phyloP scores from a whole-genome alignment of 1,140 invertebrate species.

The Mycetomoellerius zeteki region DNA sequence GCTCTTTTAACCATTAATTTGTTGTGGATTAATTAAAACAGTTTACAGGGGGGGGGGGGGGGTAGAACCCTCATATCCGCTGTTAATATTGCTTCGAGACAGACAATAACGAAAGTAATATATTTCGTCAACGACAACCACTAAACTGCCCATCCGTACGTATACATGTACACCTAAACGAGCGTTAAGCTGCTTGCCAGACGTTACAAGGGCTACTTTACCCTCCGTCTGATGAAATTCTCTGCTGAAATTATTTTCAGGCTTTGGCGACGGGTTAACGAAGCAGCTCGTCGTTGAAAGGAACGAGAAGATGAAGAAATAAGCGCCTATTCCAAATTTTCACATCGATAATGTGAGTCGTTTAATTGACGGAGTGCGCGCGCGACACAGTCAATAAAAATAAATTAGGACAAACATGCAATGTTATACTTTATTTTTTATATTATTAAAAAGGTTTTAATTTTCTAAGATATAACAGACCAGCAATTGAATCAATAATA shows the following conservation, averaged over 20 bases:
- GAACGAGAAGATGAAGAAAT: constrained; percentile 43
- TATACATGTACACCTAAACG: constrained; percentile 70
- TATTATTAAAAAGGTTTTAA: background rate
- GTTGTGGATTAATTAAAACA: constrained; percentile 80
- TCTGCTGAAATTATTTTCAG: constrained; percentile 76
- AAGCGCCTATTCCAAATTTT: background rate
- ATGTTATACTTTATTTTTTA: background rate
- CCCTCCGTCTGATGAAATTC: constrained; percentile 77
- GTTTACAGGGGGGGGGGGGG: constrained; percentile 54
- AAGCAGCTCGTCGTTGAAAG: constrained; percentile 71
- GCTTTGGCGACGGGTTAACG: constrained; percentile 75
- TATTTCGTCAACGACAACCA: constrained; percentile 76
- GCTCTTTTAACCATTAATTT: constrained; percentile 75
- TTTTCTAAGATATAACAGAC: background rate
- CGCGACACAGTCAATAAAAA: background rate
- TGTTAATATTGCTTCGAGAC: constrained; percentile 65
- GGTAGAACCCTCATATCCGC: constrained; percentile 43
- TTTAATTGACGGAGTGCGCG: background rate
- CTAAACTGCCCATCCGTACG: constrained; percentile 63
- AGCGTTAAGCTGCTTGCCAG: constrained; percentile 75
- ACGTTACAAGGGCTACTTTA: constrained; percentile 79
- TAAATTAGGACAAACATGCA: background rate
- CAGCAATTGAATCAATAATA: background rate
- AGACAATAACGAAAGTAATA: constrained; percentile 79
- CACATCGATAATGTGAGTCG: constrained; percentile 2